Evolutionary conservation across 2,113 vertebrate genomes (phyloP), one percentile per base, ranked within the genome.

Genomic region (Anser cygnoides): DNA sequence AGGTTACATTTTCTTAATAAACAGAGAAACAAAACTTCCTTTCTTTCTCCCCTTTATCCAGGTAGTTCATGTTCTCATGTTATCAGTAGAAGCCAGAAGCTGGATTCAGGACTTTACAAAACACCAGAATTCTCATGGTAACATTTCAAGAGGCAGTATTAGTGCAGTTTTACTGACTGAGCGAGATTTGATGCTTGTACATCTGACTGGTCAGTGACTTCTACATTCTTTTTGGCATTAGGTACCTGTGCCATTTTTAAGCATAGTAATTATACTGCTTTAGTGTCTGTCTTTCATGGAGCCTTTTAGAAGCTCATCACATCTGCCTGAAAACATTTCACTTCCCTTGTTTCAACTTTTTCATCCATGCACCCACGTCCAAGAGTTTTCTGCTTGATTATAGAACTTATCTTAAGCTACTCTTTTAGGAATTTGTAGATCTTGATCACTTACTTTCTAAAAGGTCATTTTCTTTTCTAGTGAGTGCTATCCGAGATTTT

Each of bases 381-480:
- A 16, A 44, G 73, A 49, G 37, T 90, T 85, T 92, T 88, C 39
- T 66, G 8, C 84, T 82, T 89, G 43, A 31, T 95, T 93, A 19
- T 41, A 70, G 44, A 93, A 46, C 43, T 95, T 81, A 78, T 91
- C 83, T 93, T 52, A 87, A 17, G 23, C 58, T 82, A 39, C 44
- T 41, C 18, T 65, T 21, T 75, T 49, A 92, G 15, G n/a, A 91
- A 70, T 70, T 59, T 52, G 62, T 88, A 94, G 77, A 94, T 95
- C 92, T 92, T 29, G n/a, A 87, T 95, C 50, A 37, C 54, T 52
- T 59, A 52, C 81, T 90, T 94, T 89, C 67, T 72, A 68, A 84
- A 94, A 95, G 37, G 50, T 61, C 13, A 55, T 67, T 72, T 90
- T 89, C 20, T 61, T 62, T 92, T 87, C 41, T 43, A 44, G 10